Conservation (phyloP, 2,888 invertebrate species). For the Leucophenga maculata region DNA sequence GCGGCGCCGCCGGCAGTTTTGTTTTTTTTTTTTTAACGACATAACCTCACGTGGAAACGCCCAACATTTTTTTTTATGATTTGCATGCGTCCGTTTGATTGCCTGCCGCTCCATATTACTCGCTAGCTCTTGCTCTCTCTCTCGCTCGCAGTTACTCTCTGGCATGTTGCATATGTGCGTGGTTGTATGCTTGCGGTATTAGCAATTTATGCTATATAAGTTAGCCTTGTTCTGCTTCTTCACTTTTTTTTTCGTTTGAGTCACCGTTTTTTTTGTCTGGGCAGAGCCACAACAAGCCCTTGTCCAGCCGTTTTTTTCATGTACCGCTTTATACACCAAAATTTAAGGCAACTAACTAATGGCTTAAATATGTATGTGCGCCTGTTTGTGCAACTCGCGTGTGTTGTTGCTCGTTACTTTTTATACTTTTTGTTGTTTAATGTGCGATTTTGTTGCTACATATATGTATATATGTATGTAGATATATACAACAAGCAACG, state of each 20-base stretch:
- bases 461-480: no score
- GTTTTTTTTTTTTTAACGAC: constrained; percentile 36
- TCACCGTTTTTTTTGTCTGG: constrained; percentile 42
- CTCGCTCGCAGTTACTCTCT: neutral
- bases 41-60: constrained; percentile 65
- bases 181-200: neutral
- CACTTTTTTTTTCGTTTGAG: constrained; percentile 18
- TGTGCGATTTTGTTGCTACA: neutral
- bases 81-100: no score
- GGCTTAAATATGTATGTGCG: no score
- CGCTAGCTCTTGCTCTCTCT: no score
- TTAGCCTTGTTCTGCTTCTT: constrained; percentile 18
- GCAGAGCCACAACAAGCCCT: constrained; percentile 35
- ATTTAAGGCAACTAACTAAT: no score
- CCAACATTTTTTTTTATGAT: constrained; percentile 50
- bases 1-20: constrained; percentile 30
- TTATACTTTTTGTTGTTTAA: neutral
- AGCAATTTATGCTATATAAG: constrained; percentile 6
- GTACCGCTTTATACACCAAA: no score
- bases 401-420: neutral
- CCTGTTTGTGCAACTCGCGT: no score
- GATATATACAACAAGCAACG: neutral
- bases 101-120: neutral
- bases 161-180: neutral
- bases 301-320: no score